Evolutionary conservation across 2,797 vertebrate species (phyloP), one percentile per base, ranked within the genome.

Genomic region (Taenioides sp.): DNA sequence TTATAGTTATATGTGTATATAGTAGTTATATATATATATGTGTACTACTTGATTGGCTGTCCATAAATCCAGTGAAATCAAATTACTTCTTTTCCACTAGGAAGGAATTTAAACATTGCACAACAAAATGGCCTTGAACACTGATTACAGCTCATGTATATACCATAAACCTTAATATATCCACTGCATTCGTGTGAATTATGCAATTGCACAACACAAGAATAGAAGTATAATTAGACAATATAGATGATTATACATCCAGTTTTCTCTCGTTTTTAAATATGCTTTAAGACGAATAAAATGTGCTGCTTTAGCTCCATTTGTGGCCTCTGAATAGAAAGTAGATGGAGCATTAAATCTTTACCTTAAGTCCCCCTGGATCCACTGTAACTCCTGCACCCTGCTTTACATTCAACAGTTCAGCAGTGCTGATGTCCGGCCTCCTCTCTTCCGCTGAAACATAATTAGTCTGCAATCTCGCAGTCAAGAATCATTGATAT

Each of bases 391-490:
- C 84, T 74, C 75, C 78, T 2, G 7, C 80, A 43, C 57, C 55
- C 70, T 58, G 76, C 60, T 34, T 1, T 76, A 31, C 68, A 12
- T 73, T 79, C 69, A 61, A 65, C 52, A 77, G 74, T 86, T 76
- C 63, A 20, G 68, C 70, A 67, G 52, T 70, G 65, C 62, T 18
- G 20, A 50, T 55, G 80, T 85, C 81, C 77, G 5, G 37, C 76
- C 77, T 72, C 61, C 57, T 84, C 73, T 70, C 43, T 31, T 43
- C 34, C 67, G 61, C 73, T 66, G 72, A 74, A 47, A 50, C 74
- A 82, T 91, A 91, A 92, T 94, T 91, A 92, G 85, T 72, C 78
- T 75, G 76, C 88, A 81, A 81, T 81, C 68, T 86, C 59, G 72
- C 50, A 75, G 74, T 79, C 74, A 65, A 81, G 77, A 81, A 88